Evolutionary conservation across 2,888 invertebrate species (phyloP), one percentile per base, ranked within the genome.

Genomic region (Tridacna crocea): DNA sequence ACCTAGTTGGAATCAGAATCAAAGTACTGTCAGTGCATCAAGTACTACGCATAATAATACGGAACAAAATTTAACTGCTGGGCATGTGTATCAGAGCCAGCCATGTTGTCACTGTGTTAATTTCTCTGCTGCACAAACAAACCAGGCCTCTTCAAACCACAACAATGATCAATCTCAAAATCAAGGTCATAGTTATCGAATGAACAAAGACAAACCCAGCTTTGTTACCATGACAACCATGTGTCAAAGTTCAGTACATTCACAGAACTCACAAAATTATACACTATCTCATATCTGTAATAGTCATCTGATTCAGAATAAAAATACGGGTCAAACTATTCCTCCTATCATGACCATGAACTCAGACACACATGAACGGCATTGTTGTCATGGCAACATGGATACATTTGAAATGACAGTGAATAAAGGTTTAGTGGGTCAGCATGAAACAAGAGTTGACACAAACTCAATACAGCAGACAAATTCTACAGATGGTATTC

Each of bases 101-200:
- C 46, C 13, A 13, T 51, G 51, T 51, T 51, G 47, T 24, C 48
- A 70, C 70, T 70, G 70, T 36, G 24, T 13, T 26, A 47, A 48
- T n/a, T 70, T 47, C 70, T 51, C 51, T n/a, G 47, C 46, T 51
- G 19, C n/a, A 24, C 70, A 70, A 22, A 12, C 70, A 26, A 51
- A 51, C 51, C 70, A 70, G 24, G 51, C 51, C 0, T 12, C 17
- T 51, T 13, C 48, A 19, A 24, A 51, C 24, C 51, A 19, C 8
- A 51, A 26, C 26, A n/a, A 51, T 0, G 51, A 51, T 51, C 70
- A 70, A 72, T 58, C 55, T 47, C 82, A 79, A 46, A 55, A 73
- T 60, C 68, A 76, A 74, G 68, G 61, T 82, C 76, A 63, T 22
- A 22, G 75, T 66, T 70, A 70, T 70, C 70, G 70, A 70, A 24